A percentile compares a stretch with the other conserved stretches of the same genome.
phyloP scores from a whole-genome alignment of 2,888 invertebrate genomes.

The Eupithecia subumbrata region DNA sequence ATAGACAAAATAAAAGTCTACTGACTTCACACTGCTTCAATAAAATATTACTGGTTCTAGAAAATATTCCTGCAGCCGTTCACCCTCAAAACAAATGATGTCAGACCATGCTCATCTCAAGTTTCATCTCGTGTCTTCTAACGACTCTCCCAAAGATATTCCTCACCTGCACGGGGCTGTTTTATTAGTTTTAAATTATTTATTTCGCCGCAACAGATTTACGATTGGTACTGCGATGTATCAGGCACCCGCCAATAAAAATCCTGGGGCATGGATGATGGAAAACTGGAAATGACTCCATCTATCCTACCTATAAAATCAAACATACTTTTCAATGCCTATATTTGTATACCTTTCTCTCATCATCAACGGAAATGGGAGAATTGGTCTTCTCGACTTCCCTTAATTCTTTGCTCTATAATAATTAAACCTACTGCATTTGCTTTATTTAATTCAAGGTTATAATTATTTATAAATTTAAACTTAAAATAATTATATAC shows the following conservation, averaged over 20 bases:
- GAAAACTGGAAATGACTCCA: slow-evolving; percentile 35
- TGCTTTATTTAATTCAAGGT: too few relatives aligned
- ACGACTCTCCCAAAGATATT: slow-evolving; percentile 5
- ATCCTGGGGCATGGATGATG: slow-evolving; percentile 52
- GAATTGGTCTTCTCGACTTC: too few relatives aligned
- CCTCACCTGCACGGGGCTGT: slow-evolving; percentile 47
- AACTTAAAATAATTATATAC: too few relatives aligned
- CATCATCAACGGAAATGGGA: too few relatives aligned
- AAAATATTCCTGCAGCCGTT: background rate
- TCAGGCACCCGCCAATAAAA: slow-evolving; percentile 80
- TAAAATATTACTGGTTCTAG: background rate
- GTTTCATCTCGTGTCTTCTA: background rate
- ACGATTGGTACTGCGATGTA: slow-evolving; percentile 79
- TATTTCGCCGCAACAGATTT: slow-evolving; percentile 81
- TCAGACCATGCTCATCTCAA: slow-evolving; percentile 6
- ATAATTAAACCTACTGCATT: too few relatives aligned
- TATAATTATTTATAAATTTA: too few relatives aligned
- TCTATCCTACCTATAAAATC: too few relatives aligned
- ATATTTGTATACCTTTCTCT: too few relatives aligned
- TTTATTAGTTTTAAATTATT: slow-evolving; percentile 84
- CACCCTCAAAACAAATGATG: background rate
- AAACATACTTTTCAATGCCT: too few relatives aligned
- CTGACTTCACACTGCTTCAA: background rate
- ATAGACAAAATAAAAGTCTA: background rate
- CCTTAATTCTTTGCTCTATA: too few relatives aligned